phyloP scores from a whole-genome alignment of 2,113 vertebrate species.

The Formicarius rufipectus region DNA sequence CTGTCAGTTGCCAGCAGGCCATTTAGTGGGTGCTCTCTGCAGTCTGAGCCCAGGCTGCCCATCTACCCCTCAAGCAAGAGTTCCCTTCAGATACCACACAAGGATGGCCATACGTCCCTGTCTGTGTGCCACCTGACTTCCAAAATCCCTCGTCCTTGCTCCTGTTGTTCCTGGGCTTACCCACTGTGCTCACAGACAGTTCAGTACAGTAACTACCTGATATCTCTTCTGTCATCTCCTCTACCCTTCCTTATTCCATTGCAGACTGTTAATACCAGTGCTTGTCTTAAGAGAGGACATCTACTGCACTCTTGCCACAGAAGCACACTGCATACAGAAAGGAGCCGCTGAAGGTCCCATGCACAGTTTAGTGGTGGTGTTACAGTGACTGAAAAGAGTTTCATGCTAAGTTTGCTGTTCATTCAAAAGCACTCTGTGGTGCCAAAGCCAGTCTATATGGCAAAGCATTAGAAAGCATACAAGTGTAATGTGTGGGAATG shows the following conservation, averaged over 20 bases:
- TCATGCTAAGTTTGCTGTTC: neutral
- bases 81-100: neutral
- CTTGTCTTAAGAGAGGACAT: neutral
- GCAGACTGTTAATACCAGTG: neutral
- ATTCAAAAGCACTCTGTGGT: neutral
- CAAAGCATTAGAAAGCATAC: neutral
- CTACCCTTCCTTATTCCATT: neutral
- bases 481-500: neutral
- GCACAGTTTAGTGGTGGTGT: neutral
- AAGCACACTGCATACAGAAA: neutral
- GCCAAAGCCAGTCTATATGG: neutral
- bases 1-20: neutral
- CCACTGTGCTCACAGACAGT: neutral
- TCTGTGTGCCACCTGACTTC: neutral
- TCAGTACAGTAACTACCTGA: neutral
- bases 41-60: neutral
- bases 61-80: rapidly evolving
- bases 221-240: neutral
- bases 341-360: neutral
- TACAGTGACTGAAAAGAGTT: neutral
- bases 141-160: neutral
- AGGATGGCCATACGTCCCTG: neutral
- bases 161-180: neutral
- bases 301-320: neutral
- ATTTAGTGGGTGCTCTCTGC: neutral